Evolutionary conservation across 2,113 vertebrate genomes (phyloP).

Genomic region (Calonectris borealis): DNA sequence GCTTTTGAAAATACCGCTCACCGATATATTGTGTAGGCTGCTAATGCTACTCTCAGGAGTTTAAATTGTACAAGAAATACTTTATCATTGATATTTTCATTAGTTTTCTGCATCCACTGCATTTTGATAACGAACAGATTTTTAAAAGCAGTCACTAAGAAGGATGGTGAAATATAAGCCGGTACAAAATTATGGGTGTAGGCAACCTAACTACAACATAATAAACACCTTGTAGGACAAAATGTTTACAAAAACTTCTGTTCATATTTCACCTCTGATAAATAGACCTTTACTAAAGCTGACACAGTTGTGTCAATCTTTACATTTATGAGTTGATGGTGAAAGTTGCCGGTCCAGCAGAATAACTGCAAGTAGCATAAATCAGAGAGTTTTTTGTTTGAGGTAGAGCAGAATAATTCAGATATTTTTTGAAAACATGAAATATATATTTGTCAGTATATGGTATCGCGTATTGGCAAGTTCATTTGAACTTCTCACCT

Average conservation of each 20-base stretch:
- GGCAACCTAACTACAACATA: not conserved
- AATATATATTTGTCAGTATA: not conserved
- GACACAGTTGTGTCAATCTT: not conserved
- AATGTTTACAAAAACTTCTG: not conserved
- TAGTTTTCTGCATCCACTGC: not conserved
- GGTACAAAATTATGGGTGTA: not conserved
- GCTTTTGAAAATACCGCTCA: not conserved
- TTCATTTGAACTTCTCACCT: not conserved
- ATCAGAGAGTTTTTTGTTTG: not conserved
- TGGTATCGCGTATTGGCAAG: not conserved
- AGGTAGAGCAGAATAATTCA: not conserved
- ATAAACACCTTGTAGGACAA: not conserved
- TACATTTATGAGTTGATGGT: not conserved
- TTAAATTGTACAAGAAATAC: not conserved
- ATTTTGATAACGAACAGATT: not conserved
- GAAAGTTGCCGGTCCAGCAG: not conserved
- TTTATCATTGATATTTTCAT: not conserved
- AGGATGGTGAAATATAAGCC: not conserved
- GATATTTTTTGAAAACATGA: not conserved
- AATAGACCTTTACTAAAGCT: not conserved
- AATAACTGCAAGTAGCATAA: not conserved
- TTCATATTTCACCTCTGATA: not conserved
- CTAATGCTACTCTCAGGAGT: not conserved
- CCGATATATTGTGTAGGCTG: not conserved
- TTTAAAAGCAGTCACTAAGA: not conserved